Base-by-base conservation (phyloP, 2,888 invertebrate genomes). In the Lasioglossum calceatum region DNA sequence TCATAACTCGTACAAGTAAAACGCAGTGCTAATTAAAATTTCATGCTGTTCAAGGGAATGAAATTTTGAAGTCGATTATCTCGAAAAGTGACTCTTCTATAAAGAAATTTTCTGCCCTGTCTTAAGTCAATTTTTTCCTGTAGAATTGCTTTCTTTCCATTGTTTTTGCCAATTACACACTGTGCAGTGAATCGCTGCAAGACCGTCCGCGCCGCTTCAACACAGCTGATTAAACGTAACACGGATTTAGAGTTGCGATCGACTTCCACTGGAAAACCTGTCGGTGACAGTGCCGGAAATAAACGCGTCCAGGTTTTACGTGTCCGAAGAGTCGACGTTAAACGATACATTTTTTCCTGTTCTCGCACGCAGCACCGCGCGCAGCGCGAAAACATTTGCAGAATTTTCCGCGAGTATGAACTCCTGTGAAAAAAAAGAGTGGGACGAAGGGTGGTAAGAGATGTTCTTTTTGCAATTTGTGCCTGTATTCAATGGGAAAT, bases 401-500 rank as follows among this genome's bases (percentile, higher is more conserved):
- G 67, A 36, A 67, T 67, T 36, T 36, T 36, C 16, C 16, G 61
- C 4, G 23, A 19, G n/a, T 7, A 44, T 8, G 54, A 23, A 14
- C 4, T n/a, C 7, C 64, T 2, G 67, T 36, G 8, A 16, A 36
- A 67, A 67, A 61, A 64, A 27, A 64, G 42, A n/a, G 39, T 16
- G 61, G 16, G 19, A 2, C 54, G 36, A 36, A 44, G 16, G 36
- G n/a, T n/a, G 39, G 8, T 14, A 47, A 32, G n/a, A 8, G 79
- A 54, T 76, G 47, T 19, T 61, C 76, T 10, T 36, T 19, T 36
- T 67, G 79, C 67, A 71, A 77, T 78, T 83, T 83, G 27, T 79
- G 27, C 44, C 32, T 32, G 50, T 64, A 79, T 79, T 85, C 50
- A 58, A 73, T 39, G 67, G 10, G 36, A 44, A 61, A 85, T 84